Percentiles rank a stretch among this genome's conserved stretches.
These are phyloP conservation scores for Ceratina calcarata DNA, from an alignment of 1,140 invertebrate genomes.

Conservation along the genomic window DNA sequence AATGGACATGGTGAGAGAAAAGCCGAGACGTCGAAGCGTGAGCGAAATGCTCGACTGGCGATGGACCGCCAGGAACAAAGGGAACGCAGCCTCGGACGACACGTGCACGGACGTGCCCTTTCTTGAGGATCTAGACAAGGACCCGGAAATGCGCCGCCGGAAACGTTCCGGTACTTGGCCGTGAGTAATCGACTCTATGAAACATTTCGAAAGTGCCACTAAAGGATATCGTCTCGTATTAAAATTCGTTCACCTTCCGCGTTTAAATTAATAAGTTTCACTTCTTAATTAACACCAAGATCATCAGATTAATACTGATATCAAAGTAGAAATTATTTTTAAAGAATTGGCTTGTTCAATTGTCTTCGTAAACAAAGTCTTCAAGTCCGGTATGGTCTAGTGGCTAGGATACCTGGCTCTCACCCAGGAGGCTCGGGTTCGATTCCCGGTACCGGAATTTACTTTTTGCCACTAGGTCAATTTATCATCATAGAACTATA, in stretches of 20 bases:
- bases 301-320: too few relatives aligned
- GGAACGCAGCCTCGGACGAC: constrained; percentile 7
- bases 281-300: background rate
- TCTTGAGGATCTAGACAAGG: constrained; percentile 57
- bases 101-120: constrained; percentile 27
- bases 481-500: too few relatives aligned
- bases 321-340: too few relatives aligned
- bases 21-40: constrained; percentile 68
- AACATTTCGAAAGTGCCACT: constrained; percentile 10
- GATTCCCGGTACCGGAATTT: constrained; percentile 68
- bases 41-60: constrained; percentile 70
- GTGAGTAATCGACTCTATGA: constrained; percentile 66
- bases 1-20: constrained; percentile 68
- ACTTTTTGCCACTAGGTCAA: constrained; percentile 28
- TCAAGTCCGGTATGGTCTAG: constrained; percentile 66
- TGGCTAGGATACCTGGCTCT: constrained; percentile 79
- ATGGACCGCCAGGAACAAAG: constrained; percentile 44
- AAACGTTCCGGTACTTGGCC: constrained; percentile 77
- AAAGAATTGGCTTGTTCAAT: too few relatives aligned
- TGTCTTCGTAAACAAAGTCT: background rate
- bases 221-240: background rate
- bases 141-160: constrained; percentile 68
- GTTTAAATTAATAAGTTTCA: background rate
- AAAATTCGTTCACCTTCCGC: too few relatives aligned
- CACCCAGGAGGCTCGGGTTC: constrained; percentile 73